Percentiles rank a stretch among this genome's conserved stretches.
These are phyloP conservation scores for Loris lydekkerianus DNA, from an alignment of 2,797 vertebrate genomes.

Conservation along the genomic window DNA sequence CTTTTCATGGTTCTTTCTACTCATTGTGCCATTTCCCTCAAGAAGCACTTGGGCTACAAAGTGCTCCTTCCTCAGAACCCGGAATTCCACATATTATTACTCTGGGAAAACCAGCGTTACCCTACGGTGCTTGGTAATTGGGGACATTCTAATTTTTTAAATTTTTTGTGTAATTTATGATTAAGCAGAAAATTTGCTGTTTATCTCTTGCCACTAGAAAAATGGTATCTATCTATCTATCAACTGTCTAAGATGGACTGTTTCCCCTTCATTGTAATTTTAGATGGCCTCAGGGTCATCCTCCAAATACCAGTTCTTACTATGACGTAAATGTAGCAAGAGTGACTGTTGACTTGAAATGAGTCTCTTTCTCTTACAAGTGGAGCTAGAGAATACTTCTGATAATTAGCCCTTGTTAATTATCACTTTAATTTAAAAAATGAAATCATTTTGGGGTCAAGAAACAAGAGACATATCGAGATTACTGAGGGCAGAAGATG, in stretches of 20 bases:
- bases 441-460: not conserved
- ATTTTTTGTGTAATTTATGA: not conserved
- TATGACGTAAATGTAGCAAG: not conserved
- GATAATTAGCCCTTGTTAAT: not conserved
- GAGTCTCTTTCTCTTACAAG: conserved; percentile 4
- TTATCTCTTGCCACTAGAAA: not conserved
- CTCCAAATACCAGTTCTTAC: conserved; percentile 44
- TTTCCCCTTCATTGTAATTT: not conserved
- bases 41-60: conserved; percentile 55
- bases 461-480: not conserved
- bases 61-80: conserved; percentile 55
- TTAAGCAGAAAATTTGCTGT: conserved; percentile 28
- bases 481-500: not conserved
- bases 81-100: not conserved
- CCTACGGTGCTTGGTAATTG: not conserved
- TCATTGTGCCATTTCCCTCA: not conserved
- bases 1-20: not conserved
- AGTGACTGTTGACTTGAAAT: not conserved
- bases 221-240: not conserved
- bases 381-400: not conserved
- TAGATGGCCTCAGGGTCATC: not conserved
- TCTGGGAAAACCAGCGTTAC: not conserved
- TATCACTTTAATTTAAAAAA: conserved; percentile 17
- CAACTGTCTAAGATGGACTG: not conserved
- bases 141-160: not conserved